Conservation (phyloP, 2,113 vertebrate species). For the Rhinogobius similis region DNA sequence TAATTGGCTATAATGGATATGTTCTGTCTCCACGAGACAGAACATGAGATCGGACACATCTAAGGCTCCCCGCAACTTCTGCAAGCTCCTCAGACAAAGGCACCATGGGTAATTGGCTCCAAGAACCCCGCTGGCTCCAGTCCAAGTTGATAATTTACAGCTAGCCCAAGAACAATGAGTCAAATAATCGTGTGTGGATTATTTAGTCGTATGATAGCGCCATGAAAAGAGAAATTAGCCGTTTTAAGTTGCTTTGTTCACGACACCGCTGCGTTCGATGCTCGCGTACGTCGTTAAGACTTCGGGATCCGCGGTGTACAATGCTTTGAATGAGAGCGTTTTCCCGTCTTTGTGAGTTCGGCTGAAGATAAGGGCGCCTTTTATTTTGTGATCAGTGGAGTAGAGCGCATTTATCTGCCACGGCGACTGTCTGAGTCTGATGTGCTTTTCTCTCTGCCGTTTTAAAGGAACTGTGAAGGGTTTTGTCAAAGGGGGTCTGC, state of each 20-base stretch:
- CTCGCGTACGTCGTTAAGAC: conserved; percentile 9
- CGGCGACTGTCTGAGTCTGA: background rate
- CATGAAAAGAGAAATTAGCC: conserved; percentile 41
- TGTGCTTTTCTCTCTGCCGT: background rate
- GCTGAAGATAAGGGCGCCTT: conserved; percentile 7
- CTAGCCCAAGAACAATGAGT: conserved; percentile 42
- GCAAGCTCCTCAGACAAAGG: conserved; percentile 51
- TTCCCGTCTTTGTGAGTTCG: conserved; percentile 18
- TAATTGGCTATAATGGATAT: conserved; percentile 47
- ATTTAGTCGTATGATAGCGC: conserved; percentile 51
- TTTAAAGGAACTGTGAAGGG: background rate
- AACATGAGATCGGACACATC: conserved; percentile 59
- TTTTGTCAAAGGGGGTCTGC: background rate
- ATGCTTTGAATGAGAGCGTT: conserved; percentile 13
- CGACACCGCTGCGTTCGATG: background rate
- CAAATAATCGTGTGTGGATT: conserved; percentile 51
- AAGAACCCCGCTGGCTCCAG: conserved; percentile 46
- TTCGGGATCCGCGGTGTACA: background rate
- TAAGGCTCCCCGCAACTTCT: conserved; percentile 56
- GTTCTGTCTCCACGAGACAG: conserved; percentile 47
- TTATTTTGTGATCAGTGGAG: conserved; percentile 28
- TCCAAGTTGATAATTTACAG: conserved; percentile 53
- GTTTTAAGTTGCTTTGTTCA: conserved; percentile 30
- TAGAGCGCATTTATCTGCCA: conserved; percentile 20
- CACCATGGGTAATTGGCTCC: conserved; percentile 62